Evolutionary conservation across 2,113 vertebrate genomes (phyloP), one percentile per base, ranked within the genome.

Genomic region (Campylomormyrus tamandua): DNA sequence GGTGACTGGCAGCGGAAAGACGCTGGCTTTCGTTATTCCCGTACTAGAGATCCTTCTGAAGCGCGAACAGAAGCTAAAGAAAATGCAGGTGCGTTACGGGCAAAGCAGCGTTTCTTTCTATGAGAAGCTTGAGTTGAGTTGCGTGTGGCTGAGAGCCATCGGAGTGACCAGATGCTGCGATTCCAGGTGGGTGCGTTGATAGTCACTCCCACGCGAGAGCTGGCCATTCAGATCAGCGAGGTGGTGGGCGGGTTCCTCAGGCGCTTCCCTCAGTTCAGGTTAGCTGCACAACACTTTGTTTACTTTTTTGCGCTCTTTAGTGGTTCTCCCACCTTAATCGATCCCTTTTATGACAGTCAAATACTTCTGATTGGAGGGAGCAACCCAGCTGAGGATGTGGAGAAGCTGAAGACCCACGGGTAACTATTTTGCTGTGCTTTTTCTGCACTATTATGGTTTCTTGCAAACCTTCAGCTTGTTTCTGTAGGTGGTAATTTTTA

Each of bases 1-100:
- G 98, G 96, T 99, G 70, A 99, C 98, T 0, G 98, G 98, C 1
- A 99, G 98, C 4, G 98, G 98, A 5, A 99, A 99, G 92, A 99
- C 98, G 0, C 94, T 99, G 0, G 98, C 98, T 0, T 99, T 99
- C 90, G 96, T 99, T 27, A 99, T 99, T 90, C 98, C 98, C 5
- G 92, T 98, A 0, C 90, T 99, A 87, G 97, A 99, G 90, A 97
- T 99, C 87, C 97, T 99, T 0, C 94, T 98, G 91, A 97, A 94
- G 42, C 94, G 98, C 90, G 98, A 99, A 53, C 97, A 97, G 49
- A 97, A 97, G 89, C 93, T 99, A 1, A 99, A 97, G 93, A 99
- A 98, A 94, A 95, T 94, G 95, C 98, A 99, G 96, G 98, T 98
- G 90, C 92, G 89, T 15, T 19, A 46, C 0, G 56, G 85, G 74